Evolutionary conservation across 2,113 vertebrate genomes (phyloP).

Genomic region (Piaya cayana): DNA sequence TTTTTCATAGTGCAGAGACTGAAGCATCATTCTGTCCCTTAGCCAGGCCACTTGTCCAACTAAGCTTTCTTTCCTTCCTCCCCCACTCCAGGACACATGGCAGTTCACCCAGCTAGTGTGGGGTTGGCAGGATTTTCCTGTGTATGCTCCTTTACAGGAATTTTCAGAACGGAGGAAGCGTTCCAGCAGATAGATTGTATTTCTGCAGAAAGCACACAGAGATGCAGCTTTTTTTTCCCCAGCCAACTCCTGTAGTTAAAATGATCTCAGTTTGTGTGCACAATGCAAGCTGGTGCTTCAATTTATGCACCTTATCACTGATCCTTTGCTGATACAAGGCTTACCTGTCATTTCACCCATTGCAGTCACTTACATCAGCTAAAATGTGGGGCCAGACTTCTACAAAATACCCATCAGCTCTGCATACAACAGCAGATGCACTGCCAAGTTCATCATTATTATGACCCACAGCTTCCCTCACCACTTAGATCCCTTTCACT

Average conservation of each 20-base stretch:
- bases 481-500: not conserved
- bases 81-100: conserved; percentile 40
- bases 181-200: not conserved
- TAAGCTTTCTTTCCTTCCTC: conserved; percentile 25
- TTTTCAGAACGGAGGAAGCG: not conserved
- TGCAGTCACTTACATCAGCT: not conserved
- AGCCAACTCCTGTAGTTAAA: not conserved
- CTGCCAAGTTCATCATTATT: accelerated
- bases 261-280: not conserved
- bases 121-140: conserved; percentile 1
- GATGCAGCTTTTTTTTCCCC: not conserved
- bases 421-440: not conserved
- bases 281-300: not conserved
- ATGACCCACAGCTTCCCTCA: not conserved
- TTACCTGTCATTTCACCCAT: not conserved
- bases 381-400: not conserved
- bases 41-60: conserved; percentile 30
- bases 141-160: not conserved
- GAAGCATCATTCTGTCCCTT: not conserved
- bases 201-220: not conserved
- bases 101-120: not conserved
- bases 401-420: not conserved
- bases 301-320: not conserved
- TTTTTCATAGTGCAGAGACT: not conserved
- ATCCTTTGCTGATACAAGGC: not conserved